Evolutionary conservation across 1,140 invertebrate species (phyloP), one percentile per base, ranked within the genome.

Genomic region (Ganaspis sp.): DNA sequence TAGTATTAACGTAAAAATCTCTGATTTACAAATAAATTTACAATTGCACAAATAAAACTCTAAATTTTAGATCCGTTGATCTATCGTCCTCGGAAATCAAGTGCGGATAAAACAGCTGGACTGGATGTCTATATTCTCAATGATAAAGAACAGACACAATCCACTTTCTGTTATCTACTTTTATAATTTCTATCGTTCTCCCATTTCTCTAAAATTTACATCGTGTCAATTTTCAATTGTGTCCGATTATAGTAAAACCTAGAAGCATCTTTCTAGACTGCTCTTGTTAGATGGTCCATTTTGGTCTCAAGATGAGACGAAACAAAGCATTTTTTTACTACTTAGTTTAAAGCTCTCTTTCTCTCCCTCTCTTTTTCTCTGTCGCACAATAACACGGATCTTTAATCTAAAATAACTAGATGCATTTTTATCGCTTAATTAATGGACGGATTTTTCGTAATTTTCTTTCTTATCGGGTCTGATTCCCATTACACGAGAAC

Each of bases 131-230:
- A 85, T 85, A 90, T 90, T 91, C 90, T 91, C 86, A 86, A 75
- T 84, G 70, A 74, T 77, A 85, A 87, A 91, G 90, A 91, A 91
- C 82, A 86, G 89, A 90, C 90, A 86, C 90, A 91, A 88, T 91
- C 87, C 85, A 77, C 79, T 85, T 45, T 73, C 76, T 81, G 78
- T 81, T 49, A 80, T 80, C 76, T 87, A 84, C 53, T 40, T 76
- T 73, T 83, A 64, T 34, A 17, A 64, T 80, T 82, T 70, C 74
- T 69, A 80, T 37, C 72, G 69, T 69, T 76, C 77, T 77, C 69
- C 69, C 37, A 76, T 80, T 78, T 83, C 45, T 81, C 73, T 84
- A 81, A 69, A 72, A 72, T 76, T 78, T 81, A 78, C 69, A 40
- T 73, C 72, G 70, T 78, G 34, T 81, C 45, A 69, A 78, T 80